Evolutionary conservation across 1,140 invertebrate genomes (phyloP), one percentile per base, ranked within the genome.

Genomic region (Leptinotarsa defecta): DNA sequence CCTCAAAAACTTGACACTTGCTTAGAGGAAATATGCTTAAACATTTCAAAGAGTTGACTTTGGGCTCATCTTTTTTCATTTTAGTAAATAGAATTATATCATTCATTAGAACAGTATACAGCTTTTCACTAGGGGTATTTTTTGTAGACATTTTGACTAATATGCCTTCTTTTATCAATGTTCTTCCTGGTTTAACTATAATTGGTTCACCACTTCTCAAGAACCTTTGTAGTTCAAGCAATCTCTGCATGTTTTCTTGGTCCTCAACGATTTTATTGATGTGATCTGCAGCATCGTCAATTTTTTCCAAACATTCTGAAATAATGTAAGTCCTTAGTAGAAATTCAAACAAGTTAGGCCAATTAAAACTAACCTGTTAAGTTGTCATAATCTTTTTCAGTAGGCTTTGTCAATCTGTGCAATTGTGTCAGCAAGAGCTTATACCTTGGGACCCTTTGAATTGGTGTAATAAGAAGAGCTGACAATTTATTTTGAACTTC

Each of bases 391-490:
- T 93, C 91, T 77, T 86, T 85, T 78, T 93, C 90, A 43, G 86
- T 86, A 27, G 85, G 83, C 49, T 87, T 85, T 1, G 92, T 93
- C 74, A 92, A 88, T 71, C 89, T 86, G 61, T 92, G 80, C 1
- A 94, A 87, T 84, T 94, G 90, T 82, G 90, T 90, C 17, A 94
- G 84, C 8, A 94, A 85, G 48, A 94, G 85, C 78, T 91, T 90
- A 84, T 94, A 94, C 77, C 93, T 88, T 17, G 93, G 93, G 71
- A 94, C 87, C 78, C 93, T 87, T 83, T 94, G 93, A 77, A 94
- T 92, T 48, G 93, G 93, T 52, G 90, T 90, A 78, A 94, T 94
- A 73, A 94, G 86, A 19, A 94, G 83, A 0, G 93, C 89, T 71
- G 90, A 89, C 1, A 94, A 84, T 83, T 92, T 94, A 19, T 86